A percentile compares a stretch with the other conserved stretches of the same genome.
Evolutionary conservation across 1,140 invertebrate genomes (phyloP).

Genomic region (Drosophila erecta): DNA sequence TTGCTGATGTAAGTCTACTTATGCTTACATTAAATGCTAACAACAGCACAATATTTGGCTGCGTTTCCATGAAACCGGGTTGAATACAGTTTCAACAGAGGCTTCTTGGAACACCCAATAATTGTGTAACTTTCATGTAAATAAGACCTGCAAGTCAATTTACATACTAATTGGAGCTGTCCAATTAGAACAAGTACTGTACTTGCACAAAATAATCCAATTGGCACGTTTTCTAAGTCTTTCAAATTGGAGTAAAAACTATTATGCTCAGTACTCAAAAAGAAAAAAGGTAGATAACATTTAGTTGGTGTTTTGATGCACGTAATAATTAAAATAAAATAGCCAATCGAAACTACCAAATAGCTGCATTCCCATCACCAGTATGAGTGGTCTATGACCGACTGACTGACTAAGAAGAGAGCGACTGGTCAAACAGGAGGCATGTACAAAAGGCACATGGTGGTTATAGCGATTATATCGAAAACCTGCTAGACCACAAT

Average conservation of each 20-base stretch:
- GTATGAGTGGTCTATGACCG: constrained; percentile 30
- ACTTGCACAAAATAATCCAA: neutral
- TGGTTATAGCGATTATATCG: constrained; percentile 41
- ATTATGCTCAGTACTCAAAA: too few relatives aligned
- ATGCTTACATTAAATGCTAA: too few relatives aligned
- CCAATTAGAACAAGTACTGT: too few relatives aligned
- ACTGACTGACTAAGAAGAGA: constrained; percentile 34
- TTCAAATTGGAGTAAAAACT: too few relatives aligned
- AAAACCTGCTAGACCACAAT: constrained; percentile 44
- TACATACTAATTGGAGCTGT: neutral
- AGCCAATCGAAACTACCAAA: neutral
- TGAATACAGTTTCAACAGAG: too few relatives aligned
- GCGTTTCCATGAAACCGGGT: too few relatives aligned
- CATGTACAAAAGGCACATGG: constrained; percentile 42
- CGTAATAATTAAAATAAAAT: neutral
- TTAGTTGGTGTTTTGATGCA: too few relatives aligned
- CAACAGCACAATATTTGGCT: too few relatives aligned
- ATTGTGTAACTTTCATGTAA: too few relatives aligned
- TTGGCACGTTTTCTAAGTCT: neutral
- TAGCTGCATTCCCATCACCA: neutral
- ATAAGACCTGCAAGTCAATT: neutral
- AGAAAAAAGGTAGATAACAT: too few relatives aligned
- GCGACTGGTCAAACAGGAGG: constrained; percentile 47
- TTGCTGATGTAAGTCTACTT: too few relatives aligned
- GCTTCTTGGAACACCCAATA: too few relatives aligned